Conservation (phyloP, 2,797 vertebrate genomes). For the Schizopygopsis pylzovi region DNA sequence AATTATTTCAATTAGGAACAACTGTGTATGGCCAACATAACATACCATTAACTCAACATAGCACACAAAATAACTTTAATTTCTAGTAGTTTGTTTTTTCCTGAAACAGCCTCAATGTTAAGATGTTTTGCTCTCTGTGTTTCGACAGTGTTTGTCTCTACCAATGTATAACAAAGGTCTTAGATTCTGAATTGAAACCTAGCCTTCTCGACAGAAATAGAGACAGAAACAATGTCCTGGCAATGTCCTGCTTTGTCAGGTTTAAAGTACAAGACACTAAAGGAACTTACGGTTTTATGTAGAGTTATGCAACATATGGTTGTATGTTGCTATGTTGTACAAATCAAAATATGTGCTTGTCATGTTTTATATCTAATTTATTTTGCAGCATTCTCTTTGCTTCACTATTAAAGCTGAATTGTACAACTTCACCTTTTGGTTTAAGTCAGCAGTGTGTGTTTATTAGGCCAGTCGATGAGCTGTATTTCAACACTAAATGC, state of each 20-base stretch:
- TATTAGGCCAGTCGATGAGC: background rate
- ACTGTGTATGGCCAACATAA: conserved; percentile 34
- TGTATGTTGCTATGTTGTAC: conserved; percentile 73
- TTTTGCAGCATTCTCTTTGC: conserved; percentile 79
- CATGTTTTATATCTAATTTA: conserved; percentile 86
- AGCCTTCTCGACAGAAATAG: conserved; percentile 8
- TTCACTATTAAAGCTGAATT: conserved; percentile 70
- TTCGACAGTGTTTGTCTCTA: conserved; percentile 46
- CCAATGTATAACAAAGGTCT: conserved; percentile 49
- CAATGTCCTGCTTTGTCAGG: conserved; percentile 33
- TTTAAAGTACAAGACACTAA: conserved; percentile 55
- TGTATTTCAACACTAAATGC: conserved; percentile 12
- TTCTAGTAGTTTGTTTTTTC: background rate
- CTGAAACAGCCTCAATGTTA: conserved; percentile 37
- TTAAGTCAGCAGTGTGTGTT: conserved; percentile 25
- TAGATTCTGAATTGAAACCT: conserved; percentile 41
- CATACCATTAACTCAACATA: conserved; percentile 35
- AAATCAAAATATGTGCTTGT: conserved; percentile 79
- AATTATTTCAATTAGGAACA: conserved; percentile 39
- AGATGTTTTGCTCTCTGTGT: conserved; percentile 42
- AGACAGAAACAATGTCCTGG: conserved; percentile 35
- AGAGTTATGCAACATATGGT: conserved; percentile 65
- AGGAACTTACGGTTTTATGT: conserved; percentile 61
- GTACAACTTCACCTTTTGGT: conserved; percentile 52
- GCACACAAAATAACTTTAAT: conserved; percentile 28